phyloP scores from a whole-genome alignment of 2,797 vertebrate species.

The Molossus alvarezi region DNA sequence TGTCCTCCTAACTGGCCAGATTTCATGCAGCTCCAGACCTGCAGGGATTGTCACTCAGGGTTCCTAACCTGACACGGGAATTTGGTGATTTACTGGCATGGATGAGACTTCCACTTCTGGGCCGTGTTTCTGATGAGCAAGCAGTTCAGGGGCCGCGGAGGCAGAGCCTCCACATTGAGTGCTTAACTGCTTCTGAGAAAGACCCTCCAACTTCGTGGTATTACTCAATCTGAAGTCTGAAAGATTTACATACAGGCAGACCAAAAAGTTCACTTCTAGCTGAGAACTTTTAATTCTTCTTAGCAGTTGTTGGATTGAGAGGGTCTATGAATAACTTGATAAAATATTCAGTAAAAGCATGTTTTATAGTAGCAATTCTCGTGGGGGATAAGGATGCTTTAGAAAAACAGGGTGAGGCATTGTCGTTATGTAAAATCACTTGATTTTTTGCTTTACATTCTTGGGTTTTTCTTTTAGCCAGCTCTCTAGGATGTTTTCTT shows the following conservation, averaged over 20 bases:
- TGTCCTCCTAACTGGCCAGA: constrained; percentile 32
- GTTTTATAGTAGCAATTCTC: constrained; percentile 61
- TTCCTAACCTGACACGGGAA: neutral
- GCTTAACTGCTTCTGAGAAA: constrained; percentile 93
- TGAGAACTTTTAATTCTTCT: constrained; percentile 61
- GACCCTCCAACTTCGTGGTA: constrained; percentile 91
- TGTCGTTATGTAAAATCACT: constrained; percentile 42
- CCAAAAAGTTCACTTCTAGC: constrained; percentile 59
- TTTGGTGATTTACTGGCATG: constrained; percentile 90
- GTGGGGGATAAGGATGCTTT: constrained; percentile 22
- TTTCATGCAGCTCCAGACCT: constrained; percentile 60
- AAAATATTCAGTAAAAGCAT: constrained; percentile 55
- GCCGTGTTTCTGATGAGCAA: constrained; percentile 94
- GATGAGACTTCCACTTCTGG: constrained; percentile 96
- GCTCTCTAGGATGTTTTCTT: constrained; percentile 59
- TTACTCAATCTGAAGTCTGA: constrained; percentile 95
- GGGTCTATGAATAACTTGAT: constrained; percentile 51
- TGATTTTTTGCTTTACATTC: constrained; percentile 54
- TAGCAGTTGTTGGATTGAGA: constrained; percentile 18
- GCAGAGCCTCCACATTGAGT: constrained; percentile 95
- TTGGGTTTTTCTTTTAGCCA: constrained; percentile 12
- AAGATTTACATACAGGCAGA: constrained; percentile 76
- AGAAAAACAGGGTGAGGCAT: neutral
- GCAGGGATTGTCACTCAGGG: constrained; percentile 41
- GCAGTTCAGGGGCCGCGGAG: constrained; percentile 93